Evolutionary conservation across 1,140 invertebrate species (phyloP).

Genomic region (Neotoxoptera formosana): DNA sequence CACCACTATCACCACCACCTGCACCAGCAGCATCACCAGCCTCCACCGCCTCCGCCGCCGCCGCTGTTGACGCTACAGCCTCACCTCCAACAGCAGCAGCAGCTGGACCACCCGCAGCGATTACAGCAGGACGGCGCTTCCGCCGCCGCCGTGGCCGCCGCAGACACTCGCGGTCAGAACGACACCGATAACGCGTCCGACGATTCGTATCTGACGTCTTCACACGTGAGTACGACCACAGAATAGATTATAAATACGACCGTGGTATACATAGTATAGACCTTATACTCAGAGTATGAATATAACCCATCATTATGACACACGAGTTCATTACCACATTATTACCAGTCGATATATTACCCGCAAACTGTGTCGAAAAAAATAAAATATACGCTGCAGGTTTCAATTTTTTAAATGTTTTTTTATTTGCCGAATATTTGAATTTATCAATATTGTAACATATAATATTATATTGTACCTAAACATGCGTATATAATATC

Average conservation of each 20-base stretch:
- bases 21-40: slow-evolving; percentile 15
- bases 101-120: neutral
- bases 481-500: neutral
- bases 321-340: neutral
- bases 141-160: neutral
- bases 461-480: neutral
- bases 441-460: neutral
- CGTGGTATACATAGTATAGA: neutral
- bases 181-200: slow-evolving; percentile 45
- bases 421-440: neutral
- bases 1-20: neutral
- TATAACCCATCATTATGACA: too few species aligned
- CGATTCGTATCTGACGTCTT: slow-evolving; percentile 53
- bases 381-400: neutral
- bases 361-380: too few species aligned
- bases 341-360: neutral
- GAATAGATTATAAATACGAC: too few species aligned
- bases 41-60: neutral
- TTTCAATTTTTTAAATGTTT: neutral
- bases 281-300: too few species aligned
- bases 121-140: neutral
- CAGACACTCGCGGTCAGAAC: neutral
- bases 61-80: neutral
- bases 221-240: slow-evolving; percentile 41
- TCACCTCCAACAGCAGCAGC: neutral